Conservation (phyloP, 2,797 vertebrate genomes). For the Columba guinea region DNA sequence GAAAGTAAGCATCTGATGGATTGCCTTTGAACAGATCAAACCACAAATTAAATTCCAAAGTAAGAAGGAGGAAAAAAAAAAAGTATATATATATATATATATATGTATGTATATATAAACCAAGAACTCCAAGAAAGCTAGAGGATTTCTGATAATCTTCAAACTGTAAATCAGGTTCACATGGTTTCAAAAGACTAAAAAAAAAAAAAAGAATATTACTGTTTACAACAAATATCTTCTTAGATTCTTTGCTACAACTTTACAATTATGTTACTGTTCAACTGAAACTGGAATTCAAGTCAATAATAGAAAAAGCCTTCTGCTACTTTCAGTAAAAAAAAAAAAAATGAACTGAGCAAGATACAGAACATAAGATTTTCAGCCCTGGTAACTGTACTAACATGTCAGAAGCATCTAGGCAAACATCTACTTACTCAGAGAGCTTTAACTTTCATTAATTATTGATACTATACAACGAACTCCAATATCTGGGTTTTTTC, state of each 20-base stretch:
- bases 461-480: conserved; percentile 3
- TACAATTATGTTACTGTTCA: neutral
- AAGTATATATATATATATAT: too few species aligned
- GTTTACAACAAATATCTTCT: neutral
- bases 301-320: neutral
- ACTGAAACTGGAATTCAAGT: neutral
- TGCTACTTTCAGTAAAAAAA: conserved; percentile 38
- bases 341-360: conserved; percentile 4
- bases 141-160: conserved; percentile 76
- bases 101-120: conserved; percentile 40
- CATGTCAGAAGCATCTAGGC: neutral
- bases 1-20: conserved; percentile 90
- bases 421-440: conserved; percentile 2
- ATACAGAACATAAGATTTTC: neutral
- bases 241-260: neutral
- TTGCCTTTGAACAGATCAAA: conserved; percentile 90
- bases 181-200: neutral
- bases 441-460: neutral
- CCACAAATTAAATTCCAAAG: conserved; percentile 79
- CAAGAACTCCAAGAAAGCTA: conserved; percentile 64
- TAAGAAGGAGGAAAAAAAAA: conserved; percentile 25
- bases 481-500: neutral
- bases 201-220: neutral
- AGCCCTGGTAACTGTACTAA: conserved; percentile 14
- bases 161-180: conserved; percentile 73